Evolutionary conservation across 92 coral and sea anemone genomes (phyloP).

Genomic region (Paramuricea clavata): DNA sequence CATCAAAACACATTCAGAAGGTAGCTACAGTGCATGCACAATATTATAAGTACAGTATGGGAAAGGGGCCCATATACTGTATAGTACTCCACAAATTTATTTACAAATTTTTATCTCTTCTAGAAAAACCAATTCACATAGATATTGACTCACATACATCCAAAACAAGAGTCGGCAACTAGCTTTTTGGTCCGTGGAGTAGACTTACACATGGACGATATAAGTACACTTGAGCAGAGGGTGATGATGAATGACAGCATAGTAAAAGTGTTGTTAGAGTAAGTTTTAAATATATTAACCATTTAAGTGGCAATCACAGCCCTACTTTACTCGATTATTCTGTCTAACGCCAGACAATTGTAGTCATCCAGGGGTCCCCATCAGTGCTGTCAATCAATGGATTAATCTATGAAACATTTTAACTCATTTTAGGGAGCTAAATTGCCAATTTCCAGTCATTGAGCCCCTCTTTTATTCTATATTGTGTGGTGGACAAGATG

Average conservation of each 20-base stretch:
- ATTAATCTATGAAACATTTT: no score
- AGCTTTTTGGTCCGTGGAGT: conserved; percentile 13
- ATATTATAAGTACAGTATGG: neutral
- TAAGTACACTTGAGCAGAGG: neutral
- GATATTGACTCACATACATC: neutral
- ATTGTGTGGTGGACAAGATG: conserved; percentile 36
- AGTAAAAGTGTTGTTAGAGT: conserved; percentile 34
- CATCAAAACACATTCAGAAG: neutral
- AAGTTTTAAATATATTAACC: no score
- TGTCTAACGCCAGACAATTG: neutral
- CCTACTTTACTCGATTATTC: neutral
- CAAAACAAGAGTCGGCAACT: neutral
- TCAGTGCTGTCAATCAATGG: no score
- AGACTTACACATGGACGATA: neutral
- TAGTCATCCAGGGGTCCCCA: no score
- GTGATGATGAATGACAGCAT: conserved; percentile 42
- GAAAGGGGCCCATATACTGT: no score
- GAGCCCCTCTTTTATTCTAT: conserved; percentile 19
- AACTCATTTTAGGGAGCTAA: neutral
- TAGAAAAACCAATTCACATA: neutral
- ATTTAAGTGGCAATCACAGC: no score
- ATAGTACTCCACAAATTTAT: no score
- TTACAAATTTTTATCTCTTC: neutral
- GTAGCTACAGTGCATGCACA: neutral
- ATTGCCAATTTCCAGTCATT: conserved; percentile 18